Evolutionary conservation across 2,797 vertebrate species (phyloP).

Genomic region (Orientallactaga sibirica): DNA sequence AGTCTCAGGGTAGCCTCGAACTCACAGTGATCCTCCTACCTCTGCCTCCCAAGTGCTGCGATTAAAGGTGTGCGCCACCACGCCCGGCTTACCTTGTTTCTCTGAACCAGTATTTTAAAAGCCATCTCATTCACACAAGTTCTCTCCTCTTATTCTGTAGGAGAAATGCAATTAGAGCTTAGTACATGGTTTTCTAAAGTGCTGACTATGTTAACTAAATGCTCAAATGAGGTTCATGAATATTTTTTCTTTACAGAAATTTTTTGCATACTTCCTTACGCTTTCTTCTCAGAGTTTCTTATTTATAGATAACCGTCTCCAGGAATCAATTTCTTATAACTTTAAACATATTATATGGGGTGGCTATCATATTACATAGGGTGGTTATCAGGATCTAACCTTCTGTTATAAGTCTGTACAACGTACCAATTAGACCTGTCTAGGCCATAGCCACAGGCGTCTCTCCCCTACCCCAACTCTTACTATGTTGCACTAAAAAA

Average conservation of each 20-base stretch:
- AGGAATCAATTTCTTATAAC: slow-evolving; percentile 66
- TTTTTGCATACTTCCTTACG: slow-evolving; percentile 56
- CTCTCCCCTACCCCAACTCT: fast-evolving
- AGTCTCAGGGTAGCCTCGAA: too few species aligned
- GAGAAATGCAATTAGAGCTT: slow-evolving; percentile 66
- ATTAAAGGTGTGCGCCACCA: too few species aligned
- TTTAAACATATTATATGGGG: background rate
- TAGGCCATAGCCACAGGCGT: background rate
- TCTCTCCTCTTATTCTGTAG: slow-evolving; percentile 53
- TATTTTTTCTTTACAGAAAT: slow-evolving; percentile 29
- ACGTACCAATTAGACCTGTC: background rate
- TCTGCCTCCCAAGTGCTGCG: too few species aligned
- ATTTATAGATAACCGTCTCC: slow-evolving; percentile 66
- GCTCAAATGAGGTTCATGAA: slow-evolving; percentile 38
- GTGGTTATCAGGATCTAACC: background rate
- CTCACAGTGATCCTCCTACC: too few species aligned
- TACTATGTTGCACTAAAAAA: background rate
- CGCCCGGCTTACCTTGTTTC: background rate
- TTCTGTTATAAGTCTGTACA: background rate
- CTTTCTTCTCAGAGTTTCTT: slow-evolving; percentile 61
- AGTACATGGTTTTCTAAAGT: slow-evolving; percentile 63
- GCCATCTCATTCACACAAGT: slow-evolving; percentile 53
- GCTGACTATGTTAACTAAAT: slow-evolving; percentile 37
- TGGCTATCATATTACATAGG: background rate
- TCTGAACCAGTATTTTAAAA: slow-evolving; percentile 70